Evolutionary conservation across 2,797 vertebrate genomes (phyloP).

Genomic region (Dromococcyx pavoninus): DNA sequence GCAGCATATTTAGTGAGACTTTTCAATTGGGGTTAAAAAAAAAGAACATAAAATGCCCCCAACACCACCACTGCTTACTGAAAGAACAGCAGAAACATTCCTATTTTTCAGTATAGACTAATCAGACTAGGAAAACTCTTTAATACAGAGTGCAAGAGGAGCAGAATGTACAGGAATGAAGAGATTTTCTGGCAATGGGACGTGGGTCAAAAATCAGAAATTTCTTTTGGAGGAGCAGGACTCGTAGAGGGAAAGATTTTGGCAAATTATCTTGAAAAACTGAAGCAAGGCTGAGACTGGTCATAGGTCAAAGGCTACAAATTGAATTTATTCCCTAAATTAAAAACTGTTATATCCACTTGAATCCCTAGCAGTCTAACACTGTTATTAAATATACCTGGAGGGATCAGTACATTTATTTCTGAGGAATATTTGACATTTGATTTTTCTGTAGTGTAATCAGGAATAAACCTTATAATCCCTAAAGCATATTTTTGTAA

Average conservation of each 20-base stretch:
- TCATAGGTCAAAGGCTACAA: neutral
- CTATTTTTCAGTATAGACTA: neutral
- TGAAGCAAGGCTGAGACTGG: neutral
- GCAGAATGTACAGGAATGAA: neutral
- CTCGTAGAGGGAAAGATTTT: neutral
- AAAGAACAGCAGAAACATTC: neutral
- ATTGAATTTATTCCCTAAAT: neutral
- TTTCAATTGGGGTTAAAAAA: neutral
- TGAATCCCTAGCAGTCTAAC: neutral
- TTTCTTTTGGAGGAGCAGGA: neutral
- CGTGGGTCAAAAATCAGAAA: neutral
- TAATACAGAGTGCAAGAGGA: neutral
- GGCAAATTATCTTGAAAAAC: neutral
- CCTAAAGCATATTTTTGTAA: neutral
- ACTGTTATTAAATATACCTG: neutral
- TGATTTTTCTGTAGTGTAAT: neutral
- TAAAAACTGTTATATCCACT: neutral
- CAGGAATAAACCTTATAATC: neutral
- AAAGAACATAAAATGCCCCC: neutral
- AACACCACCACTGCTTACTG: neutral
- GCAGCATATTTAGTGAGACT: neutral
- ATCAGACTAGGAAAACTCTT: neutral
- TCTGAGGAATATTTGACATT: neutral
- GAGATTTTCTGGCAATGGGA: neutral
- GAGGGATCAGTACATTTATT: neutral